Evolutionary conservation across 2,113 vertebrate species (phyloP).

Genomic region (Paramisgurnus dabryanus): DNA sequence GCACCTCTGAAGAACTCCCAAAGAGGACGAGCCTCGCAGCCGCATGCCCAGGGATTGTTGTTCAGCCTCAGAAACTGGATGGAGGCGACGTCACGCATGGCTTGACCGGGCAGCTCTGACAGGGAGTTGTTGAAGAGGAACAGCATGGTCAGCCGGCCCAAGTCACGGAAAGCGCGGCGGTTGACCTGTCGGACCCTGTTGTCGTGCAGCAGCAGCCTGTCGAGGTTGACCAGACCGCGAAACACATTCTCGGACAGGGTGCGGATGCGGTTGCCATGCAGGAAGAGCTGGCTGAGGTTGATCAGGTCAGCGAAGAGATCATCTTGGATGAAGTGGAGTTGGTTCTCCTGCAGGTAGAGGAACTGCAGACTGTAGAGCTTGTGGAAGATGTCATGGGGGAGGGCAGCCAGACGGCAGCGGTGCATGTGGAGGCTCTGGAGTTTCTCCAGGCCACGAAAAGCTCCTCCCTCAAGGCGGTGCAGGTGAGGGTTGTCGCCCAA

Average conservation of each 20-base stretch:
- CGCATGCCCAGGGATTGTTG: conserved; percentile 96
- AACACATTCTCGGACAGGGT: conserved; percentile 90
- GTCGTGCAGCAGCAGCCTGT: conserved; percentile 93
- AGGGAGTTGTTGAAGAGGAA: conserved; percentile 98
- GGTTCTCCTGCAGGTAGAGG: conserved; percentile 97
- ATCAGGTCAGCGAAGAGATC: conserved; percentile 94
- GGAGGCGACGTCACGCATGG: conserved; percentile 84
- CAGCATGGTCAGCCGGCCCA: conserved; percentile 92
- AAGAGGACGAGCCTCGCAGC: conserved; percentile 87
- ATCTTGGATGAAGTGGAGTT: conserved; percentile 92
- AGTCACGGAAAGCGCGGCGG: conserved; percentile 85
- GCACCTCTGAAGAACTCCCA: conserved; percentile 92
- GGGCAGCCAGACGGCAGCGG: conserved; percentile 87
- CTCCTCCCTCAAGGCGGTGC: conserved; percentile 87
- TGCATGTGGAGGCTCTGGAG: conserved; percentile 96
- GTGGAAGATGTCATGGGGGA: conserved; percentile 89
- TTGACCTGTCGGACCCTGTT: conserved; percentile 89
- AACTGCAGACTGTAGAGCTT: conserved; percentile 95
- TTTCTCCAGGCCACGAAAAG: conserved; percentile 91
- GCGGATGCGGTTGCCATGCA: conserved; percentile 93
- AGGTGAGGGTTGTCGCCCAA: conserved; percentile 92
- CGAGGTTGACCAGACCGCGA: conserved; percentile 87
- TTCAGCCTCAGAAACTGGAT: conserved; percentile 96
- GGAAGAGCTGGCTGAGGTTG: conserved; percentile 95
- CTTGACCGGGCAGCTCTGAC: conserved; percentile 85